Evolutionary conservation across 37 sponge, comb jelly and placozoan species (phyloP), one percentile per base, ranked within the genome.

Genomic region (Chondrosia reniformis): DNA sequence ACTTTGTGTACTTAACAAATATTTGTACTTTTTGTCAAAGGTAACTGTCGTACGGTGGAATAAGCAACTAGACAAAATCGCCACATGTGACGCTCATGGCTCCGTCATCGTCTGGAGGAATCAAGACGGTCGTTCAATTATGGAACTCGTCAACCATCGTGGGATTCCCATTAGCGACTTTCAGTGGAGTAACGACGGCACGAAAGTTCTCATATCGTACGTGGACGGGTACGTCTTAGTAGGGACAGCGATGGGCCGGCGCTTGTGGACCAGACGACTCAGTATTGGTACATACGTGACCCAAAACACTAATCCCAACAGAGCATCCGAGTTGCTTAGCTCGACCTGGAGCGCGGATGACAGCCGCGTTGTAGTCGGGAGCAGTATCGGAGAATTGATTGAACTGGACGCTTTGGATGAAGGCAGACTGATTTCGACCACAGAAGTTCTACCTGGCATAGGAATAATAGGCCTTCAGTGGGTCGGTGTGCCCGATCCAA

Each of bases 271-370:
- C 21, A 82, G 91, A 7, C 85, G 85, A 57, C 87, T 94, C n/a
- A 94, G 77, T 74, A 84, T 90, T 21, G 95, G 91, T 15, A 84
- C 92, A 2, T 94, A 86, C 73, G 95, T 94, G 59, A 90, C 91
- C 13, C 88, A 62, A 57, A 85, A 90, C 33, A 0, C 79, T 0
- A 88, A 36, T 63, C 89, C 83, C 54, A n/a, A 78, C 24, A 82
- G 85, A 34, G 55, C 78, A 3, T 85, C 89, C 0, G 66, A 73
- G 41, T 83, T 90, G 5, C 78, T 94, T 15, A 87, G 90, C 54
- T 89, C 95, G 0, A 88, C 92, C 36, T 94, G 95, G 95, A 87
- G 88, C 39, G 89, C 95, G 1, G 95, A 94, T 63, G 95, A 94
- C 65, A 55, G 81, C 4, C 45, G 88, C 33, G 86, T 94, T 1